phyloP scores from a whole-genome alignment of 92 coral and sea anemone species.

The Heliopora coerulea region DNA sequence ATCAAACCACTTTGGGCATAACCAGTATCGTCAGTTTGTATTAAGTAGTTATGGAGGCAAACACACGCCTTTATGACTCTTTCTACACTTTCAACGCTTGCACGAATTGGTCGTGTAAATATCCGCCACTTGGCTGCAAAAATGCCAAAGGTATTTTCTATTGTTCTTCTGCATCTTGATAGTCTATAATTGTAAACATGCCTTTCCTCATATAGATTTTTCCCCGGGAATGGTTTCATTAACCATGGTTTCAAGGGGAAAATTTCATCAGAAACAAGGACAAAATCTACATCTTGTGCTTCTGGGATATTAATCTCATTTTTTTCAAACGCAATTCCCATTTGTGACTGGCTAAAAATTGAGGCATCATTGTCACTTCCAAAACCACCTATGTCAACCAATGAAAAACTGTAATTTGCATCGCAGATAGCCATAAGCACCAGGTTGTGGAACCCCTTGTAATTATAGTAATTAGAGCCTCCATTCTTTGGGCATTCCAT shows the following conservation, averaged over 20 bases:
- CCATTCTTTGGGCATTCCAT: too few species aligned
- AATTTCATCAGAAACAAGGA: conserved; percentile 30
- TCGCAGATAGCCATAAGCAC: too few species aligned
- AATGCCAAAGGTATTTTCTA: conserved; percentile 49
- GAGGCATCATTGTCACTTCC: conserved; percentile 43
- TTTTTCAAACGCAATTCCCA: conserved; percentile 23
- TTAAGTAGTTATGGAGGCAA: conserved; percentile 32
- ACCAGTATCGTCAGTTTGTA: conserved; percentile 21
- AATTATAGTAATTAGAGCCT: too few species aligned
- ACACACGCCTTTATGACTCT: conserved; percentile 36
- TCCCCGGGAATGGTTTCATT: conserved; percentile 38
- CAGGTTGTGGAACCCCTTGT: too few species aligned
- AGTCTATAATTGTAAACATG: conserved; percentile 37
- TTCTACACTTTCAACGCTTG: conserved; percentile 30
- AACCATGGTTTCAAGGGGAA: conserved; percentile 43
- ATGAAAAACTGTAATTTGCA: too few species aligned
- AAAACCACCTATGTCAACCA: too few species aligned
- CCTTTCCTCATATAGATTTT: conserved; percentile 5
- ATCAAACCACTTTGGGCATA: conserved; percentile 44
- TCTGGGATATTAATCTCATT: conserved; percentile 20
- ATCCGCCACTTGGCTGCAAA: conserved; percentile 42
- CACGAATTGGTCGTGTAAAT: conserved; percentile 46
- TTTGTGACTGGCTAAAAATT: conserved; percentile 20
- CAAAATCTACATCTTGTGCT: conserved; percentile 29
- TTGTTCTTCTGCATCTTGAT: conserved; percentile 30